A percentile compares a stretch with the other conserved stretches of the same genome.
Evolutionary conservation across 2,113 vertebrate genomes (phyloP).

Genomic region (Dasyurus viverrinus): DNA sequence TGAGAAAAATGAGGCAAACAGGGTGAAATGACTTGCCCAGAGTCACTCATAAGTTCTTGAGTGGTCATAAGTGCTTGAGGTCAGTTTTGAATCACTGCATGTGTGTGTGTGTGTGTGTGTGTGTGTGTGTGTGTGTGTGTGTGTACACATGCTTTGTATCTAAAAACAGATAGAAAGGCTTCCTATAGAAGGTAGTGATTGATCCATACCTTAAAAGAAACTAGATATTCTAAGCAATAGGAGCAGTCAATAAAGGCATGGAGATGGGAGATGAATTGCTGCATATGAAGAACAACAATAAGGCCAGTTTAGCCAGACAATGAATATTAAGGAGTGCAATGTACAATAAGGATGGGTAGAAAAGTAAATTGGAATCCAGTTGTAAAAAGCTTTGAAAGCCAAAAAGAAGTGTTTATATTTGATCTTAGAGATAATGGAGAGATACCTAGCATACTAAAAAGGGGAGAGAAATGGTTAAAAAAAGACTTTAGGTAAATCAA

Average conservation of each 20-base stretch:
- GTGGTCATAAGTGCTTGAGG: background rate
- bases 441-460: background rate
- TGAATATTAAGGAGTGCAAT: background rate
- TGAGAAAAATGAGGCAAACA: background rate
- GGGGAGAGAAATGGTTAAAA: background rate
- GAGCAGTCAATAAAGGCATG: background rate
- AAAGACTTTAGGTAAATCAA: background rate
- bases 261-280: background rate
- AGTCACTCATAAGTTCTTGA: too few species aligned
- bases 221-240: background rate
- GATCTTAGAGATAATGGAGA: background rate
- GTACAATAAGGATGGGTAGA: background rate
- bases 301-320: background rate
- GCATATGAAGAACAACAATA: background rate
- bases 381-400: background rate
- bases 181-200: background rate
- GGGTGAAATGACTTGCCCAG: background rate
- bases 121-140: too few species aligned
- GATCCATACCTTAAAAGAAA: background rate
- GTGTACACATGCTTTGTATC: background rate
- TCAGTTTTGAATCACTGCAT: background rate
- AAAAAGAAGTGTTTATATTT: background rate
- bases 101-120: background rate
- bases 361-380: background rate
- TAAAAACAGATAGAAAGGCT: background rate